Conservation (phyloP, 2,888 invertebrate genomes). For the Hesperia comma region DNA sequence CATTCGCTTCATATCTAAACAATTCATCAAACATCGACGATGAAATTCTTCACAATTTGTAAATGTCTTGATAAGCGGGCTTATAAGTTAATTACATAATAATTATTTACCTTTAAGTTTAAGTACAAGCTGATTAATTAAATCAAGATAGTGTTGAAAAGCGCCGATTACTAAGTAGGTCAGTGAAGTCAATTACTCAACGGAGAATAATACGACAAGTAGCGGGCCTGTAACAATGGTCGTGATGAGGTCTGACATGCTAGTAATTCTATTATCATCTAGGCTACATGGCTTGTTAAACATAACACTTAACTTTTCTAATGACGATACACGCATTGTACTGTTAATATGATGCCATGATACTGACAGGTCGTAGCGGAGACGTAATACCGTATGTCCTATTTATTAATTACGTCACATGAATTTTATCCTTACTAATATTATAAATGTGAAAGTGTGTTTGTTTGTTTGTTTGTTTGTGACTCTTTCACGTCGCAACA, state of each 20-base stretch:
- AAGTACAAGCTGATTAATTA: background rate
- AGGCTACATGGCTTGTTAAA: background rate
- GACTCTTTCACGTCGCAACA: too few relatives aligned
- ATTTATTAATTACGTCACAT: too few relatives aligned
- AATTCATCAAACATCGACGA: too few relatives aligned
- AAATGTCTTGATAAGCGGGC: background rate
- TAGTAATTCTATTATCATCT: background rate
- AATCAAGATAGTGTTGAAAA: background rate
- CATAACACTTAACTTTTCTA: background rate
- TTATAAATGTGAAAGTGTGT: too few relatives aligned
- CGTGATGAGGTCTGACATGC: background rate
- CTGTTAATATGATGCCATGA: background rate
- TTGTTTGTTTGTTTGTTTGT: too few relatives aligned
- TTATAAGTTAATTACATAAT: background rate
- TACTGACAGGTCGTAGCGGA: too few relatives aligned
- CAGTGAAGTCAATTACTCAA: background rate
- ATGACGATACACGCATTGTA: background rate
- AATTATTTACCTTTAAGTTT: too few relatives aligned
- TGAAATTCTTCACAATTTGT: background rate
- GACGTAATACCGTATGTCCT: too few relatives aligned
- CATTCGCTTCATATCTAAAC: too few relatives aligned
- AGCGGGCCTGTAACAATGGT: background rate
- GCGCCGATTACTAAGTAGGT: background rate
- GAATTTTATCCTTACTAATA: too few relatives aligned
- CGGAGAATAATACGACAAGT: background rate